Percentiles rank a stretch among this genome's conserved stretches.
These are phyloP conservation scores for Naso thynnoides DNA, from an alignment of 2,797 vertebrate species.

Conservation along the genomic window DNA sequence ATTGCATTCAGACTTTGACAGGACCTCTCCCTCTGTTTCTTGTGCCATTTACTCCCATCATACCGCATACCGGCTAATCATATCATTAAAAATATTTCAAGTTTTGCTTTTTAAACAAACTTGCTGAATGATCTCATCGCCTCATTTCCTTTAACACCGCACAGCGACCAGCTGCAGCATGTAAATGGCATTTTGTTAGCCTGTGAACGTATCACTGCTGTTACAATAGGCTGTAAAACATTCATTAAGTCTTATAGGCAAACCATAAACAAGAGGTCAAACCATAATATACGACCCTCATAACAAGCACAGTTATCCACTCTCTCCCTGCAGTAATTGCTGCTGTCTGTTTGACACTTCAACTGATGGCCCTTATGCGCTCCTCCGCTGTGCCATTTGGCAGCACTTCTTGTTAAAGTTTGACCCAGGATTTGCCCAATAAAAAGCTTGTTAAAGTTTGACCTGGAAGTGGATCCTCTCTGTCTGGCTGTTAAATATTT, in stretches of 20 bases:
- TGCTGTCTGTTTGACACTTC: slow-evolving; percentile 30
- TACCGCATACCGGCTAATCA: slow-evolving; percentile 1
- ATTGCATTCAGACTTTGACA: slow-evolving; percentile 61
- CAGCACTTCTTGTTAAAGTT: slow-evolving; percentile 67
- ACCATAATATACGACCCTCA: slow-evolving; percentile 52
- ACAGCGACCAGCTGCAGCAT: slow-evolving; percentile 31
- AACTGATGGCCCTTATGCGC: slow-evolving; percentile 21
- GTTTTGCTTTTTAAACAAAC: not conserved
- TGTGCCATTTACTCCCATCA: slow-evolving; percentile 3
- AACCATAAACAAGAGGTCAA: slow-evolving; percentile 68
- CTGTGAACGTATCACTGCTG: slow-evolving; percentile 41
- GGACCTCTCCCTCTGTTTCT: slow-evolving; percentile 40
- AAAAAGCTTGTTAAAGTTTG: slow-evolving; percentile 68
- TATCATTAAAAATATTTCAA: slow-evolving; percentile 9
- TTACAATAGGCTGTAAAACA: slow-evolving; percentile 64
- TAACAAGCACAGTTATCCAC: slow-evolving; percentile 63
- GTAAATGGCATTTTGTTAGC: slow-evolving; percentile 26
- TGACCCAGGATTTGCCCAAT: slow-evolving; percentile 67
- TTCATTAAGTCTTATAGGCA: slow-evolving; percentile 72
- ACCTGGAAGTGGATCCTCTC: slow-evolving; percentile 62
- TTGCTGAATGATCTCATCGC: slow-evolving; percentile 3
- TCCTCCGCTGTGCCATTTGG: slow-evolving; percentile 45
- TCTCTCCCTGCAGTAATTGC: slow-evolving; percentile 47
- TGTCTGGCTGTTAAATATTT: slow-evolving; percentile 60
- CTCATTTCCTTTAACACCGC: slow-evolving; percentile 24